A percentile compares a stretch with the other conserved stretches of the same genome.
These are phyloP conservation scores for Apus apus DNA, from an alignment of 2,113 vertebrate species.

Conservation along the genomic window DNA sequence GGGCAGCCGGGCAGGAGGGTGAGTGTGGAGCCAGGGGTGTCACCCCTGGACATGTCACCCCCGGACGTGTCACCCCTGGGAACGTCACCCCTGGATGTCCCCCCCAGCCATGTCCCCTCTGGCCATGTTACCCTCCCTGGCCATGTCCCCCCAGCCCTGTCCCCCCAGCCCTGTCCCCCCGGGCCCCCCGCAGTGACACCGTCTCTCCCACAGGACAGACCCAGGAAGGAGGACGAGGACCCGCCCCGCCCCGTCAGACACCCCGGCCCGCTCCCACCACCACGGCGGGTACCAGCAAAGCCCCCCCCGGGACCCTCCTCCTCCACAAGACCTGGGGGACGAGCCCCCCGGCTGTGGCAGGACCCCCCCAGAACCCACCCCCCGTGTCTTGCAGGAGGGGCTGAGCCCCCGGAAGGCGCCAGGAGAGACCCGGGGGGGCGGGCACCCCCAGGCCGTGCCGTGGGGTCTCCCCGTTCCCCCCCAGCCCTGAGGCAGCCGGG, in stretches of 20 bases:
- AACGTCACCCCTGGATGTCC: too few relatives aligned
- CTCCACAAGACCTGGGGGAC: background rate
- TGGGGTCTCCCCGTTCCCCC: accelerated
- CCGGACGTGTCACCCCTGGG: too few relatives aligned
- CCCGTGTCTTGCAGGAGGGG: background rate
- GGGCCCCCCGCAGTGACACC: too few relatives aligned
- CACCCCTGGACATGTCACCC: too few relatives aligned
- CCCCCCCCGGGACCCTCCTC: too few relatives aligned
- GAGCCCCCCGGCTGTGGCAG: background rate
- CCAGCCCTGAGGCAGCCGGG: background rate
- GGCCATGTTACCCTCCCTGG: too few relatives aligned
- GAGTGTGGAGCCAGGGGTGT: background rate
- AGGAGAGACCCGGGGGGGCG: accelerated
- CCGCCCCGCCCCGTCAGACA: accelerated
- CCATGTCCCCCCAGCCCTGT: too few relatives aligned
- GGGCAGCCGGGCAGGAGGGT: background rate
- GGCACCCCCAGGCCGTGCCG: accelerated
- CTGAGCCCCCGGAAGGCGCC: accelerated
- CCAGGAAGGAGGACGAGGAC: background rate
- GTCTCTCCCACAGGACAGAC: background rate
- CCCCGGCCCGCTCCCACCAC: background rate
- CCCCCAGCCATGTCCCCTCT: too few relatives aligned
- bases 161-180: background rate
- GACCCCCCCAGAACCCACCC: background rate
- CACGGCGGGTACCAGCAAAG: background rate